phyloP scores from a whole-genome alignment of 1,140 invertebrate genomes.

The Metaphire vulgaris region DNA sequence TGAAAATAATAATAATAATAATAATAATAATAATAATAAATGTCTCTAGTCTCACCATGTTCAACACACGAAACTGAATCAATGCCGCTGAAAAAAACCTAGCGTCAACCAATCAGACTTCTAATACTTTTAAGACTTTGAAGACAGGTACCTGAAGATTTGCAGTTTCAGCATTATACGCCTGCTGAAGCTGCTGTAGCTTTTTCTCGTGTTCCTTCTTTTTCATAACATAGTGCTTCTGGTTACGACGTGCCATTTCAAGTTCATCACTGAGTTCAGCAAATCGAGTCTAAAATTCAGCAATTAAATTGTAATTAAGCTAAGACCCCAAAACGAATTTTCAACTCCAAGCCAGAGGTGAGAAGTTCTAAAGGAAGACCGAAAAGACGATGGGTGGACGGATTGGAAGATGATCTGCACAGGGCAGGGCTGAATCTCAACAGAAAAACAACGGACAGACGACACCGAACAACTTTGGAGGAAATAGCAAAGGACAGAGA shows the following conservation, averaged over 20 bases:
- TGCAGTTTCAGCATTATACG: conserved; percentile 21
- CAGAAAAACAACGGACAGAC: neutral
- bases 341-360: no score
- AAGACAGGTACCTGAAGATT: conserved; percentile 40
- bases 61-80: conserved; percentile 16
- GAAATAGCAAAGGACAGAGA: no score
- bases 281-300: conserved; percentile 37
- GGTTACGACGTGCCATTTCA: conserved; percentile 35
- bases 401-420: no score
- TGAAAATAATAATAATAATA: neutral
- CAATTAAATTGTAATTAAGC: conserved; percentile 1
- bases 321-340: no score
- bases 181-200: conserved; percentile 32
- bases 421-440: no score
- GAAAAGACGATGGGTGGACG: no score
- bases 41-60: conserved; percentile 26
- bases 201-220: conserved; percentile 44
- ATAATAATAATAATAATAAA: conserved; percentile 14
- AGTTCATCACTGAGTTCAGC: conserved; percentile 36
- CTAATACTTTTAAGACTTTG: no score
- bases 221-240: conserved; percentile 42
- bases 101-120: no score
- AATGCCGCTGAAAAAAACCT: no score
- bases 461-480: no score
- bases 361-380: no score